Evolutionary conservation across 2,888 invertebrate species (phyloP).

Genomic region (Caenorhabditis sp.): DNA sequence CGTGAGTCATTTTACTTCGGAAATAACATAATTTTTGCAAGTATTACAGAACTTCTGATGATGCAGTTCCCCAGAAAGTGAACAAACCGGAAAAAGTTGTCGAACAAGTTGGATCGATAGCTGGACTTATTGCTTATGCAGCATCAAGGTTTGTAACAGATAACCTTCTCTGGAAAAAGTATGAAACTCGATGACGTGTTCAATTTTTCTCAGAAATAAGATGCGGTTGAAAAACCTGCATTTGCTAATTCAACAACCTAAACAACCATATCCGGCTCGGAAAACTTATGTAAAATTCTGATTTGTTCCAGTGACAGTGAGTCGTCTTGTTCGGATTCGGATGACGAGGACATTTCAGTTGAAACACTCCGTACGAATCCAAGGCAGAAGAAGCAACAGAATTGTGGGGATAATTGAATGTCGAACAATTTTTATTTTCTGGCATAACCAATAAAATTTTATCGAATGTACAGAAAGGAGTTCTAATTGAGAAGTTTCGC

Average conservation of each 20-base stretch:
- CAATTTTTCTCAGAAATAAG: no score
- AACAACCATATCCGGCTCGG: no score
- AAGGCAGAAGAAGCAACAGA: not conserved
- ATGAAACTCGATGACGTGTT: no score
- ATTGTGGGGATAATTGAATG: slow-evolving; percentile 3
- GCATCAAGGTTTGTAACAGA: slow-evolving; percentile 74
- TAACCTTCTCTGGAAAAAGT: no score
- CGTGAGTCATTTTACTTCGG: slow-evolving; percentile 18
- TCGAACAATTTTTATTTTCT: no score
- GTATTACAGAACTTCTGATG: not conserved
- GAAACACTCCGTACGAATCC: not conserved
- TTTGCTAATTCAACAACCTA: no score
- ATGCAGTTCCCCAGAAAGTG: slow-evolving; percentile 21
- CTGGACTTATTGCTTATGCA: slow-evolving; percentile 83
- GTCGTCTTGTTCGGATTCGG: slow-evolving; percentile 7
- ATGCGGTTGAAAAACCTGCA: no score
- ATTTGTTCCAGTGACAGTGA: slow-evolving; percentile 32
- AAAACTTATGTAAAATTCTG: not conserved
- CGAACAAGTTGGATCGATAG: slow-evolving; percentile 79
- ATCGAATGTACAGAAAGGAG: no score
- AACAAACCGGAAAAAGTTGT: slow-evolving; percentile 40
- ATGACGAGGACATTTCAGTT: slow-evolving; percentile 1
- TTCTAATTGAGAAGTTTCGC: no score
- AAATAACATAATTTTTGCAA: no score
- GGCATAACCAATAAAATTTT: no score